phyloP scores from a whole-genome alignment of 2,888 invertebrate species.

The Ectobius pallidus region DNA sequence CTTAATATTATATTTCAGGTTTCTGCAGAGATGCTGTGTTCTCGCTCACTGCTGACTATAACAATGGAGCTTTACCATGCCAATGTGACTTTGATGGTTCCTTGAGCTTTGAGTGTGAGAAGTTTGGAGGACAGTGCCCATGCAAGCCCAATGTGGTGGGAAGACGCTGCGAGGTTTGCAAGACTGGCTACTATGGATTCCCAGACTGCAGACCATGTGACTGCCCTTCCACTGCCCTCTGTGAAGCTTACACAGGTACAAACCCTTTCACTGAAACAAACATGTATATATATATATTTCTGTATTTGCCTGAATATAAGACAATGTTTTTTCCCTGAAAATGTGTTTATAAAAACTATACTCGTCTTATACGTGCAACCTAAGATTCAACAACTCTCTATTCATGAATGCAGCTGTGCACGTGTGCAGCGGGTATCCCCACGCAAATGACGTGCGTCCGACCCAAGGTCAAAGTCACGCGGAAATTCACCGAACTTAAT shows the following conservation, averaged over 20 bases:
- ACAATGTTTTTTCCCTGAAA: no score
- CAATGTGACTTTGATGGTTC: constrained; percentile 90
- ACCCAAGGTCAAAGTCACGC: no score
- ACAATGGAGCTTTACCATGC: constrained; percentile 90
- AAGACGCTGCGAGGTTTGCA: constrained; percentile 78
- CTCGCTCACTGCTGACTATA: constrained; percentile 93
- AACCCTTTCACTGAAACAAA: no score
- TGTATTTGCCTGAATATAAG: no score
- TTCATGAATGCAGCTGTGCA: no score
- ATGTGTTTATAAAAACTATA: no score
- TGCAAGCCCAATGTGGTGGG: constrained; percentile 95
- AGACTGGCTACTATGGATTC: constrained; percentile 93
- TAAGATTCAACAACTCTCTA: no score
- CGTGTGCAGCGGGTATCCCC: no score
- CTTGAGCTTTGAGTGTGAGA: constrained; percentile 83
- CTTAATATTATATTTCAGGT: constrained; percentile 55
- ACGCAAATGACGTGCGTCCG: no score
- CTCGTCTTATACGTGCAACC: no score
- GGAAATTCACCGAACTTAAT: no score
- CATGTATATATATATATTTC: no score
- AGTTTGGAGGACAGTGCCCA: constrained; percentile 95
- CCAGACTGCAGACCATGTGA: constrained; percentile 91
- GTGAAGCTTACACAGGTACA: constrained; percentile 71
- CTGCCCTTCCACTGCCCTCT: constrained; percentile 83
- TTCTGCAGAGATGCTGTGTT: constrained; percentile 93